These are phyloP conservation scores for Sciaenops ocellatus DNA, from an alignment of 2,797 vertebrate species.

Conservation along the genomic window DNA sequence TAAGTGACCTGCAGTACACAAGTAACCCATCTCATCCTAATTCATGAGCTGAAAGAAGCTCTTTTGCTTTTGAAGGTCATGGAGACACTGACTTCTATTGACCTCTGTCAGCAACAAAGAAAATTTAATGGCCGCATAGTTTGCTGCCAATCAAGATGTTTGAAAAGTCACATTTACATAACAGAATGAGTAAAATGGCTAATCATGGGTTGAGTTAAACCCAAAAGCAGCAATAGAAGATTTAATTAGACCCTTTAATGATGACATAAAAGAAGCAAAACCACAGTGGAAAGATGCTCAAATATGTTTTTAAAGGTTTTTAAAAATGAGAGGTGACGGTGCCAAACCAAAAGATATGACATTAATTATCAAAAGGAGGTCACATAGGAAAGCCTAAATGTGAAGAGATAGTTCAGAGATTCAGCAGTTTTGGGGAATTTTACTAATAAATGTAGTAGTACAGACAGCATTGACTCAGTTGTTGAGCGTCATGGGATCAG, in stretches of 20 bases:
- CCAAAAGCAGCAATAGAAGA: not conserved
- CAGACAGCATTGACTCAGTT: too few relatives aligned
- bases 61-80: not conserved
- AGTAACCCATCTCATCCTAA: not conserved
- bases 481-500: too few relatives aligned
- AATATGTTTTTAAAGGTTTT: too few relatives aligned
- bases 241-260: not conserved
- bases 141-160: not conserved
- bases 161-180: not conserved
- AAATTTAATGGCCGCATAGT: not conserved
- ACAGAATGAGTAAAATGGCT: not conserved
- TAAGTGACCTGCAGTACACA: not conserved
- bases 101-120: constrained; percentile 13
- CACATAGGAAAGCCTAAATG: too few relatives aligned
- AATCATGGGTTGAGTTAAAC: not conserved
- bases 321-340: too few relatives aligned
- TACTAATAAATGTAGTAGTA: too few relatives aligned
- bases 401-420: too few relatives aligned
- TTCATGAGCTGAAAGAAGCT: constrained; percentile 1
- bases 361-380: too few relatives aligned
- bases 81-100: not conserved
- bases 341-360: too few relatives aligned
- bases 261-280: too few relatives aligned
- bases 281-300: too few relatives aligned
- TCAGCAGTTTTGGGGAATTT: too few relatives aligned